Conservation (phyloP, 2,888 invertebrate species). For the Diarsia mendica region DNA sequence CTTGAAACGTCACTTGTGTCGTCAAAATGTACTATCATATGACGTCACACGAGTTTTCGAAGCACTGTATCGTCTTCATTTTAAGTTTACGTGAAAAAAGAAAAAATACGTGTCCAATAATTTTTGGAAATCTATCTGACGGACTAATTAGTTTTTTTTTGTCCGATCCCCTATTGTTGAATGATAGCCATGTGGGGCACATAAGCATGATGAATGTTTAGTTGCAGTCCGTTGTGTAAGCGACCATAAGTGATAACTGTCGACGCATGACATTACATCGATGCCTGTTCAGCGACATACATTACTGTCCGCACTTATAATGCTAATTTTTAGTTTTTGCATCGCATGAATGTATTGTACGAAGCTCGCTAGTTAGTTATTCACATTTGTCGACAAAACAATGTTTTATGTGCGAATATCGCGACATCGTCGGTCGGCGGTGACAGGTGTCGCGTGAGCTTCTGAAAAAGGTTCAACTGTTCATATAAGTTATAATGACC, state of each 20-base stretch:
- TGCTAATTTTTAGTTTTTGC: constrained; percentile 32
- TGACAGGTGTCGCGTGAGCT: constrained; percentile 31
- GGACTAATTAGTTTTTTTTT: too few relatives aligned
- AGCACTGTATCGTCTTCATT: too few relatives aligned
- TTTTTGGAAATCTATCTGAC: too few relatives aligned
- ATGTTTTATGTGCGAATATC: constrained; percentile 11
- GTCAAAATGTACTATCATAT: too few relatives aligned
- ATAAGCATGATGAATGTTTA: constrained; percentile 11
- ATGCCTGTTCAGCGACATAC: constrained; percentile 29
- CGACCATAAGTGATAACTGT: constrained; percentile 3
- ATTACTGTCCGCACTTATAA: constrained; percentile 19
- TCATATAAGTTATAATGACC: background rate
- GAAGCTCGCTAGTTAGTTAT: constrained; percentile 30
- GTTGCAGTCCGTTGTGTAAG: constrained; percentile 8
- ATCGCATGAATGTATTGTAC: constrained; percentile 28
- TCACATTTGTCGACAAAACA: constrained; percentile 9
- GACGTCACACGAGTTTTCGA: too few relatives aligned
- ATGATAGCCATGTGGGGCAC: constrained; percentile 6
- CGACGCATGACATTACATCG: constrained; percentile 35
- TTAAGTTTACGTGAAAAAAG: too few relatives aligned
- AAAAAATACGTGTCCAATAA: too few relatives aligned
- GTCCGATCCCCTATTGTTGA: too few relatives aligned
- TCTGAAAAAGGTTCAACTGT: constrained; percentile 5
- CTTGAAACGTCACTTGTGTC: too few relatives aligned
- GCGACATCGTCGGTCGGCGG: background rate